Percentiles rank a stretch among this genome's conserved stretches.
Evolutionary conservation across 2,888 invertebrate genomes (phyloP).

Genomic region (Yponomeuta sedellus): DNA sequence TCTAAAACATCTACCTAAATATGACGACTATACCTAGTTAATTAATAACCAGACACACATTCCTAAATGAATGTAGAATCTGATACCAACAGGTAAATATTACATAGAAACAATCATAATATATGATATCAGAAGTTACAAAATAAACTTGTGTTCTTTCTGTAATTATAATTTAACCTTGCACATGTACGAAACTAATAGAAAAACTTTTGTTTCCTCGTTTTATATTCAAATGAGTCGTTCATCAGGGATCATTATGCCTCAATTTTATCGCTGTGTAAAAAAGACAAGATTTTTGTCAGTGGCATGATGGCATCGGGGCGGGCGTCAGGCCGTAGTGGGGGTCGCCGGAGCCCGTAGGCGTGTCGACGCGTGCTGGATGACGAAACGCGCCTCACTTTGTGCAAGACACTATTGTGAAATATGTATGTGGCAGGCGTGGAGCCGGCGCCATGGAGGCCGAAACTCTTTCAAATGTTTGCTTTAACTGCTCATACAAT

Average conservation of each 20-base stretch:
- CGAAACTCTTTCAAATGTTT: slow-evolving; percentile 10
- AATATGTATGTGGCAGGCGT: slow-evolving; percentile 55
- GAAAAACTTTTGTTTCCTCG: slow-evolving; percentile 12
- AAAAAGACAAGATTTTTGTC: neutral
- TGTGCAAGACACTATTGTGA: slow-evolving; percentile 66
- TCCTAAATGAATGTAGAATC: neutral
- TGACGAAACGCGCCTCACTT: slow-evolving; percentile 66
- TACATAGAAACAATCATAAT: neutral
- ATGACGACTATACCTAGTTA: neutral
- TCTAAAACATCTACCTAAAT: neutral
- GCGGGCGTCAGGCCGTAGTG: slow-evolving; percentile 6
- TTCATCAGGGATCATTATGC: slow-evolving; percentile 13
- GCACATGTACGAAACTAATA: slow-evolving; percentile 1
- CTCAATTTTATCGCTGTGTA: neutral
- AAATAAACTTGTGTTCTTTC: too few species aligned
- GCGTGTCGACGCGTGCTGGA: slow-evolving; percentile 55
- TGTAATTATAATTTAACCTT: slow-evolving; percentile 8
- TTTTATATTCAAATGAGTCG: slow-evolving; percentile 13
- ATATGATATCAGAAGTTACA: too few species aligned
- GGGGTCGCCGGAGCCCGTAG: slow-evolving; percentile 48
- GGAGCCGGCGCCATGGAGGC: slow-evolving; percentile 10
- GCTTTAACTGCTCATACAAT: slow-evolving; percentile 4
- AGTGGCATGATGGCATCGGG: neutral
- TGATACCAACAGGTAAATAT: neutral
- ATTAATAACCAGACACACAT: neutral